A percentile compares a stretch with the other conserved stretches of the same genome.
phyloP scores from a whole-genome alignment of 2,113 vertebrate genomes.

The Emydura subglobosa region DNA sequence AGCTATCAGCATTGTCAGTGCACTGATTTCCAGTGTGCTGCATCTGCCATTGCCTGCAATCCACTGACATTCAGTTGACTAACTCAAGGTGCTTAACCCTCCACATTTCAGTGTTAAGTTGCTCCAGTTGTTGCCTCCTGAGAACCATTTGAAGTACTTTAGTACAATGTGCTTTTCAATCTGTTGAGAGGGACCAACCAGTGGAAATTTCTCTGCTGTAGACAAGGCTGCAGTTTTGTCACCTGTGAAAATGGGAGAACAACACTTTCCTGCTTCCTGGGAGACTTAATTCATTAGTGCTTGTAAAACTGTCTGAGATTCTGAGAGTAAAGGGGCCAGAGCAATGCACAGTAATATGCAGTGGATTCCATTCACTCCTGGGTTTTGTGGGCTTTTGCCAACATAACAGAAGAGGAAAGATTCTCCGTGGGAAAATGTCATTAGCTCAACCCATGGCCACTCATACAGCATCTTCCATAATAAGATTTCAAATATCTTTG shows the following conservation, averaged over 20 bases:
- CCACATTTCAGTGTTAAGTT: slow-evolving; percentile 51
- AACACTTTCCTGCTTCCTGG: not conserved
- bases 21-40: not conserved
- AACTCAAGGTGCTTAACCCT: not conserved
- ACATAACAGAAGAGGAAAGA: not conserved
- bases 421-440: not conserved
- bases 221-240: not conserved
- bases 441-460: not conserved
- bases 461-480: not conserved
- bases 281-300: not conserved
- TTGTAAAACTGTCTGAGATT: not conserved
- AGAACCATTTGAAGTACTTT: not conserved
- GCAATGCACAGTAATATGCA: not conserved
- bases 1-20: not conserved
- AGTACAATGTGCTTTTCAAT: not conserved
- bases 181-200: not conserved
- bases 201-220: not conserved
- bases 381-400: not conserved
- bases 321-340: not conserved
- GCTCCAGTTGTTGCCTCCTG: slow-evolving; percentile 46
- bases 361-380: not conserved
- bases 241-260: not conserved
- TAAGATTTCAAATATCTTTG: not conserved
- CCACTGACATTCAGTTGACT: not conserved
- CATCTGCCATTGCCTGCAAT: slow-evolving; percentile 37